A percentile compares a stretch with the other conserved stretches of the same genome.
phyloP scores from a whole-genome alignment of 2,113 vertebrate genomes.

The Promerops cafer region DNA sequence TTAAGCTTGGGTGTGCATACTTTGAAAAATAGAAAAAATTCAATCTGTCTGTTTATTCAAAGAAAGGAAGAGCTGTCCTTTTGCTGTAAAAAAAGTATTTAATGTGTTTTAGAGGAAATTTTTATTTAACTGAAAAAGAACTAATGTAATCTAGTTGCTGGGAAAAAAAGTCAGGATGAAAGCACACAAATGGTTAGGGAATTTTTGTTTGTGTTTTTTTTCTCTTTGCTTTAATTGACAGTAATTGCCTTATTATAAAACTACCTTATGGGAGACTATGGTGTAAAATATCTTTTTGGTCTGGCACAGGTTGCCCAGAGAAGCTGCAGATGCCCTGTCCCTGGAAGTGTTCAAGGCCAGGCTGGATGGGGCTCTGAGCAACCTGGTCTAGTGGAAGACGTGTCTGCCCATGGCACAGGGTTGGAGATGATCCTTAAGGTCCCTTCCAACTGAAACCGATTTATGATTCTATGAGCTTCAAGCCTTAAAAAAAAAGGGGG shows the following conservation, averaged over 20 bases:
- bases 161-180: background rate
- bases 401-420: accelerated
- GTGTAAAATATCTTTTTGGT: background rate
- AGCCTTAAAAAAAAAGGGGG: background rate
- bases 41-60: background rate
- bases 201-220: background rate
- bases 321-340: background rate
- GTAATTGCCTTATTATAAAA: background rate
- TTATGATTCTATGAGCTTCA: background rate
- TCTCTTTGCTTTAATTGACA: background rate
- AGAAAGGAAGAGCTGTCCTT: background rate
- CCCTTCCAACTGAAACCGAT: background rate
- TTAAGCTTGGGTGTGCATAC: background rate
- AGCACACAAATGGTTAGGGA: background rate
- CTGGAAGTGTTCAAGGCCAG: background rate
- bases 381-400: background rate
- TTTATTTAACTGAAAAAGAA: background rate
- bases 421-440: background rate
- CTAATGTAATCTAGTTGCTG: background rate
- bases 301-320: no score
- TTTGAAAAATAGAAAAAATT: background rate
- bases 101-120: background rate
- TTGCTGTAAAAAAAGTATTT: background rate
- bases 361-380: background rate
- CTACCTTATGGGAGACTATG: background rate